Conservation (phyloP, 23 tunicate genomes). For the Phallusia fumigata region DNA sequence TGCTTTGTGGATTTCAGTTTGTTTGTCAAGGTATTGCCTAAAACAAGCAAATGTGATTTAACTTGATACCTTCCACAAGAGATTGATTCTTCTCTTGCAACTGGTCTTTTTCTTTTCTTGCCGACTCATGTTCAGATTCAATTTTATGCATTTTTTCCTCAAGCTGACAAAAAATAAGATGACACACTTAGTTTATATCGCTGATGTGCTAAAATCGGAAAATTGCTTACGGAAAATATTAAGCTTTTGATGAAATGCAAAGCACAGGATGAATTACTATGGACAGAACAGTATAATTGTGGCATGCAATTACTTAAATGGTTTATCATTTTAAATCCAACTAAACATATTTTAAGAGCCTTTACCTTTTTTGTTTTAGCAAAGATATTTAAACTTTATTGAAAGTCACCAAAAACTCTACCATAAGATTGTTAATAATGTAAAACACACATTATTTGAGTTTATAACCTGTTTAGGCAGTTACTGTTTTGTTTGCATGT, state of each 20-base stretch:
- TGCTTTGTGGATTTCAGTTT: no score
- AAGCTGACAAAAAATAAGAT: conserved; percentile 19
- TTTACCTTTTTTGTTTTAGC: no score
- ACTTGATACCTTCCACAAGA: conserved; percentile 19
- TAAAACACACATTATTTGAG: no score
- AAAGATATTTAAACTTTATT: no score
- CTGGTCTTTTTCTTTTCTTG: conserved; percentile 25
- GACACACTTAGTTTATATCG: not conserved
- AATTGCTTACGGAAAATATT: not conserved
- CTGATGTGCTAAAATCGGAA: not conserved
- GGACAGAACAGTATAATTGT: not conserved
- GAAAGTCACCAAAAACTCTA: no score
- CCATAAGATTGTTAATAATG: no score
- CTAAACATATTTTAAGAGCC: no score
- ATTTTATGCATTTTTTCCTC: conserved; percentile 22
- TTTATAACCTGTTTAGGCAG: no score
- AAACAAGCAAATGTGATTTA: no score
- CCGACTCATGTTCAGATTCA: conserved; percentile 5
- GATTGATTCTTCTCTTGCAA: conserved; percentile 15
- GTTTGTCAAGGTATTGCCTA: no score
- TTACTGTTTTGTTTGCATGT: not conserved
- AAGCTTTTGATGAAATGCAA: conserved; percentile 3
- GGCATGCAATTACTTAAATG: not conserved
- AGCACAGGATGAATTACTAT: not conserved
- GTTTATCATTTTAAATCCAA: no score